phyloP scores from a whole-genome alignment of 2,113 vertebrate species.

The Nerophis ophidion region DNA sequence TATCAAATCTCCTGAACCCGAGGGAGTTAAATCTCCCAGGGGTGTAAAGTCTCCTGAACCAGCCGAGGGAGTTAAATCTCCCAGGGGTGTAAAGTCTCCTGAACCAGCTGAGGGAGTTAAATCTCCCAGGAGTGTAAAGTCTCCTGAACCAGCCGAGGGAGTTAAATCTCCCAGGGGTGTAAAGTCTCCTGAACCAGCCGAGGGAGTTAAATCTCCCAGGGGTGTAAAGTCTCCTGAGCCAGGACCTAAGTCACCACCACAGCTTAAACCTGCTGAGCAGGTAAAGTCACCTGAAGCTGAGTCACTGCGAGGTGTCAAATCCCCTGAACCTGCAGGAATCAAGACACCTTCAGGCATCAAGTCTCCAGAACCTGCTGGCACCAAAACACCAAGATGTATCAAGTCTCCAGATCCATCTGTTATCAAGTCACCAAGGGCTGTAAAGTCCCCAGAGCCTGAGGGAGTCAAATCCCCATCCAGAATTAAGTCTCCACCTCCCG shows the following conservation, averaged over 20 bases:
- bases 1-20: conserved; percentile 49
- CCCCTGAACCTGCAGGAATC: conserved; percentile 48
- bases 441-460: conserved; percentile 66
- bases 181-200: conserved; percentile 53
- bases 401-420: conserved; percentile 57
- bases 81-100: conserved; percentile 24
- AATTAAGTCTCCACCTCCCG: conserved; percentile 79
- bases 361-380: conserved; percentile 52
- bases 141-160: conserved; percentile 81
- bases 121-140: conserved; percentile 52
- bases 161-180: too few species aligned
- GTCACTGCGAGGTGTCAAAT: conserved; percentile 38
- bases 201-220: conserved; percentile 57
- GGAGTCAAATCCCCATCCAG: conserved; percentile 75
- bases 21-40: conserved; percentile 57
- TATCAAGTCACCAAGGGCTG: conserved; percentile 50
- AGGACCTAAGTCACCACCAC: conserved; percentile 76
- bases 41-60: conserved; percentile 76
- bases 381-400: conserved; percentile 50
- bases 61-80: conserved; percentile 64
- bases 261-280: conserved; percentile 22
- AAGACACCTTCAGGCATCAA: conserved; percentile 43
- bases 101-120: conserved; percentile 70
- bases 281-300: conserved; percentile 64
- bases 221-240: conserved; percentile 76